phyloP scores from a whole-genome alignment of 2,888 invertebrate genomes.

The Ennomos quercinarius region DNA sequence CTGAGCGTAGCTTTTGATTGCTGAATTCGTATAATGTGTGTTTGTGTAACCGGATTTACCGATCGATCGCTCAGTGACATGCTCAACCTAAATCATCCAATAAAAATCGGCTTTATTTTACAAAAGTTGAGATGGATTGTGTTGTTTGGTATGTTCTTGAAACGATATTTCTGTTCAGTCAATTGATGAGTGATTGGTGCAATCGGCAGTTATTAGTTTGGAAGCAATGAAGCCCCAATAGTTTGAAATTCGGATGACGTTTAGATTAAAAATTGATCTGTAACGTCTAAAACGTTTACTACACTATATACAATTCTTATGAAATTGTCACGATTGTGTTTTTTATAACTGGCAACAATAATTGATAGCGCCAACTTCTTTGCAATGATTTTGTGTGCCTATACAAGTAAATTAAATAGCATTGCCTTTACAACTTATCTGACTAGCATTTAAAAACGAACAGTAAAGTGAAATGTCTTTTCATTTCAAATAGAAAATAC shows the following conservation, averaged over 20 bases:
- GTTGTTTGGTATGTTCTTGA: slow-evolving; percentile 14
- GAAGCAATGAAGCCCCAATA: slow-evolving; percentile 22
- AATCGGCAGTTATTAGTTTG: slow-evolving; percentile 27
- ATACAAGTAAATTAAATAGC: neutral
- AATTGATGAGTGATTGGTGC: slow-evolving; percentile 25
- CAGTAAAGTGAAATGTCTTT: slow-evolving; percentile 10
- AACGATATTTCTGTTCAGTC: slow-evolving; percentile 27
- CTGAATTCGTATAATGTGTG: slow-evolving; percentile 23
- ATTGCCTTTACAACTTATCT: slow-evolving; percentile 8
- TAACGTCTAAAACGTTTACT: neutral
- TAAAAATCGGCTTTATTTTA: slow-evolving; percentile 9
- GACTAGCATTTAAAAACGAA: slow-evolving; percentile 8
- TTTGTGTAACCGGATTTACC: slow-evolving; percentile 24
- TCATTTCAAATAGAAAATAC: slow-evolving; percentile 20
- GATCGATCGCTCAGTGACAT: slow-evolving; percentile 15
- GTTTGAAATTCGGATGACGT: slow-evolving; percentile 3
- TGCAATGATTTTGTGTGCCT: neutral
- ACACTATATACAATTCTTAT: too few species aligned
- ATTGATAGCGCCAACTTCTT: neutral
- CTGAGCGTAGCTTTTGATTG: slow-evolving; percentile 31
- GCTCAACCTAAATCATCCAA: slow-evolving; percentile 5
- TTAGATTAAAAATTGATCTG: slow-evolving; percentile 8
- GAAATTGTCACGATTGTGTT: neutral
- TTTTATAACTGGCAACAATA: neutral
- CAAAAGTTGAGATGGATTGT: slow-evolving; percentile 20